Evolutionary conservation across 2,888 invertebrate species (phyloP).

Genomic region (Caradrina kadenii): DNA sequence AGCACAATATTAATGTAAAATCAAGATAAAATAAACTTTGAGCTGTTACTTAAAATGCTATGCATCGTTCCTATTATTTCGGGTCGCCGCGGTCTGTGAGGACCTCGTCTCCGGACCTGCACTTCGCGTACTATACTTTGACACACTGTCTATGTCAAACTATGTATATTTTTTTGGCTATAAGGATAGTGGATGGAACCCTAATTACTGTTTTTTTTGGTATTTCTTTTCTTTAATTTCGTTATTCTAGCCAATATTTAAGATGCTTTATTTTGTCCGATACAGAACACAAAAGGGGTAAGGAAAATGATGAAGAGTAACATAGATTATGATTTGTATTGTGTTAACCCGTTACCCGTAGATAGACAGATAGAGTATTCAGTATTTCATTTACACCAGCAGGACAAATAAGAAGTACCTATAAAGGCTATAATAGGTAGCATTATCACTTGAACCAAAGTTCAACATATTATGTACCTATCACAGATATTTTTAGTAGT

Average conservation of each 20-base stretch:
- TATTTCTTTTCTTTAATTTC: conserved; percentile 2
- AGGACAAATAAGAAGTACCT: not conserved
- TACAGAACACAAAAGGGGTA: conserved; percentile 38
- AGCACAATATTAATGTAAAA: no score
- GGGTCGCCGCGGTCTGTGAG: no score
- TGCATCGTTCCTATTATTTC: no score
- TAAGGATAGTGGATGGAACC: not conserved
- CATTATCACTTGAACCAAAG: conserved; percentile 8
- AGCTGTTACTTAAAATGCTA: no score
- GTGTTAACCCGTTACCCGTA: conserved; percentile 10
- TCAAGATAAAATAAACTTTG: no score
- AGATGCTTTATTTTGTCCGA: conserved; percentile 3
- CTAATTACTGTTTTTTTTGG: not conserved
- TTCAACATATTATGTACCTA: not conserved
- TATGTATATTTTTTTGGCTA: no score
- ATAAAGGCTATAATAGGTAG: not conserved
- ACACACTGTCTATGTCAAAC: no score
- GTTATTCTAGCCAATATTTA: not conserved
- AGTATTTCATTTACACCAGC: not conserved
- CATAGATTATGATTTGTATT: not conserved
- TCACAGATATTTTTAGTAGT: conserved; percentile 18
- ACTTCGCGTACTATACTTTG: no score
- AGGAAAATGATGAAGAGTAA: conserved; percentile 2
- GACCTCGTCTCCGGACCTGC: no score
- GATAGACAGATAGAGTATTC: not conserved